Evolutionary conservation across 2,888 invertebrate genomes (phyloP).

Genomic region (Deilephila elpenor): DNA sequence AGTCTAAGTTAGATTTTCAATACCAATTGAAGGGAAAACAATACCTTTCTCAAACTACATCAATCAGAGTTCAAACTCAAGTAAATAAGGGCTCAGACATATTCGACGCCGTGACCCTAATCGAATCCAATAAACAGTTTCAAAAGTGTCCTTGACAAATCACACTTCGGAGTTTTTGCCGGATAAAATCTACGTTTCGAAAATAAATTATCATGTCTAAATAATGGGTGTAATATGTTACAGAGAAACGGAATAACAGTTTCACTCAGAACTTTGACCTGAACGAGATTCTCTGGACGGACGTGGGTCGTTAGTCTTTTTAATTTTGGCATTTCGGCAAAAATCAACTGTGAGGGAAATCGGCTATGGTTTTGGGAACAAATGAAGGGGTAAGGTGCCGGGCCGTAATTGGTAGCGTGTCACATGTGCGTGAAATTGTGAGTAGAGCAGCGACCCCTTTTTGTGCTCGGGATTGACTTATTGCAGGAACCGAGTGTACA

Average conservation of each 20-base stretch:
- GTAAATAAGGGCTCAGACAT: no score
- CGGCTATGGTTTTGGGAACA: neutral
- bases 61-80: no score
- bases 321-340: neutral
- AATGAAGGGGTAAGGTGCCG: no score
- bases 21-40: no score
- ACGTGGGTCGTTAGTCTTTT: neutral
- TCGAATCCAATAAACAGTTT: neutral
- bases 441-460: no score
- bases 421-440: no score
- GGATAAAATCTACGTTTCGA: neutral
- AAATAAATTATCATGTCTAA: conserved; percentile 5
- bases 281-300: neutral
- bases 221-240: conserved; percentile 12
- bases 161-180: neutral
- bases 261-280: conserved; percentile 11
- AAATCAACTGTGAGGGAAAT: neutral
- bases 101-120: neutral
- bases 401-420: no score
- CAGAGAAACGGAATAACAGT: neutral
- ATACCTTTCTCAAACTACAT: no score
- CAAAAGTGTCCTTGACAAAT: conserved; percentile 13
- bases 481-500: no score
- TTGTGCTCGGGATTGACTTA: no score
- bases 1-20: no score